These are phyloP conservation scores for Syncerus caffer DNA, from an alignment of 2,797 vertebrate species.

Conservation along the genomic window DNA sequence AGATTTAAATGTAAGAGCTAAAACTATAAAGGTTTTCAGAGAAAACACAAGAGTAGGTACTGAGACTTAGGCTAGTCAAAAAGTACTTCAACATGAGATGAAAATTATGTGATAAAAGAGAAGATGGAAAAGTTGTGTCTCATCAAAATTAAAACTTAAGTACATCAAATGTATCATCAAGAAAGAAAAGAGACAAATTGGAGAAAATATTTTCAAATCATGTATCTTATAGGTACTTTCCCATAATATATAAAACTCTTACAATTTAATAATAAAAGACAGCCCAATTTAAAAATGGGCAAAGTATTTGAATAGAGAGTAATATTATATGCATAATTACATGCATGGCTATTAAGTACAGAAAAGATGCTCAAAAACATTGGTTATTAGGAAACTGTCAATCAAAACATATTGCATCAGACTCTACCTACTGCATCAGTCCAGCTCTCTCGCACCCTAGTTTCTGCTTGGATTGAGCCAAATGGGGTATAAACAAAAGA, in stretches of 20 bases:
- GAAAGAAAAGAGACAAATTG: background rate
- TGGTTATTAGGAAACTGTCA: background rate
- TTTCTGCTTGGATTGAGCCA: background rate
- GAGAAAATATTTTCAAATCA: background rate
- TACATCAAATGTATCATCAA: background rate
- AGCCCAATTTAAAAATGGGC: background rate
- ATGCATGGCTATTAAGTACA: background rate
- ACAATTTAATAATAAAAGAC: background rate
- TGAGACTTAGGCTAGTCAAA: background rate
- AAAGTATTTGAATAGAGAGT: background rate
- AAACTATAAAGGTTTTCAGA: background rate
- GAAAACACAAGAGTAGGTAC: background rate
- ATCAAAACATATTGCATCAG: background rate
- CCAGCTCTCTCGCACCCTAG: background rate
- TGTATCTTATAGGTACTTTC: background rate
- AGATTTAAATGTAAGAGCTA: background rate
- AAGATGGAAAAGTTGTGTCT: background rate
- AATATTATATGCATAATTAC: background rate
- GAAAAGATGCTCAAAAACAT: background rate
- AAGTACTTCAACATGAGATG: background rate
- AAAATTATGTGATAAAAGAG: background rate
- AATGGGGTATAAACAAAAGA: background rate
- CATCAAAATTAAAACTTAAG: background rate
- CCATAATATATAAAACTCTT: background rate
- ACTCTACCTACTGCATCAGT: background rate